phyloP scores from a whole-genome alignment of 2,888 invertebrate genomes.

The Drosophila glabriapex region DNA sequence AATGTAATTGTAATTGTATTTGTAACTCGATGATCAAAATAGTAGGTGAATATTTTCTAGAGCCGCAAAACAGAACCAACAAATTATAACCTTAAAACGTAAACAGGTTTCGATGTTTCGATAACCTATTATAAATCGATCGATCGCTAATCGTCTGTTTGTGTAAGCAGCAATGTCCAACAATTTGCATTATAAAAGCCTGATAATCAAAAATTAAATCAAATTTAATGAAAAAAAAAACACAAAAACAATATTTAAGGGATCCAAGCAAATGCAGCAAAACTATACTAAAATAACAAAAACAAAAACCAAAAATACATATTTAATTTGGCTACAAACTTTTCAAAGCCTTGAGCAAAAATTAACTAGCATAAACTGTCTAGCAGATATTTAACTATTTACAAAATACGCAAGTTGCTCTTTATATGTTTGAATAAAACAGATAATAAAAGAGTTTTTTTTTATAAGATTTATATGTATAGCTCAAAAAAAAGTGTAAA shows the following conservation, averaged over 20 bases:
- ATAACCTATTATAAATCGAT: constrained; percentile 22
- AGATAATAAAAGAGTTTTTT: constrained; percentile 31
- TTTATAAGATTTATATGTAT: constrained; percentile 62
- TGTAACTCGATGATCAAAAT: constrained; percentile 35
- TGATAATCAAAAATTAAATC: constrained; percentile 84
- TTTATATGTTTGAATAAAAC: not conserved
- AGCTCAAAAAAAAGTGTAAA: constrained; percentile 5
- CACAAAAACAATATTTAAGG: constrained; percentile 57
- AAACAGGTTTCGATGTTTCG: constrained; percentile 72
- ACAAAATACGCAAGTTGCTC: constrained; percentile 36
- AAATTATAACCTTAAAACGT: constrained; percentile 41
- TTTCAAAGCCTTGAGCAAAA: constrained; percentile 52
- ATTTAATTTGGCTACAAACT: constrained; percentile 39
- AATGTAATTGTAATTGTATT: constrained; percentile 41
- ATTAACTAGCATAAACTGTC: constrained; percentile 39
- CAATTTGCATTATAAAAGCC: constrained; percentile 64
- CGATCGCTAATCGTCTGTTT: constrained; percentile 4
- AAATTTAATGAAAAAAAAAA: constrained; percentile 78
- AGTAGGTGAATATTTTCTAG: constrained; percentile 57
- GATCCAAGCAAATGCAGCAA: constrained; percentile 68
- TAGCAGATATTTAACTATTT: constrained; percentile 59
- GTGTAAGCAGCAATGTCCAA: constrained; percentile 18
- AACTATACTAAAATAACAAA: constrained; percentile 22
- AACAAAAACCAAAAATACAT: constrained; percentile 27
- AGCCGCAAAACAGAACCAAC: constrained; percentile 27